phyloP scores from a whole-genome alignment of 2,888 invertebrate genomes.

The Ichneumoninae sp. region DNA sequence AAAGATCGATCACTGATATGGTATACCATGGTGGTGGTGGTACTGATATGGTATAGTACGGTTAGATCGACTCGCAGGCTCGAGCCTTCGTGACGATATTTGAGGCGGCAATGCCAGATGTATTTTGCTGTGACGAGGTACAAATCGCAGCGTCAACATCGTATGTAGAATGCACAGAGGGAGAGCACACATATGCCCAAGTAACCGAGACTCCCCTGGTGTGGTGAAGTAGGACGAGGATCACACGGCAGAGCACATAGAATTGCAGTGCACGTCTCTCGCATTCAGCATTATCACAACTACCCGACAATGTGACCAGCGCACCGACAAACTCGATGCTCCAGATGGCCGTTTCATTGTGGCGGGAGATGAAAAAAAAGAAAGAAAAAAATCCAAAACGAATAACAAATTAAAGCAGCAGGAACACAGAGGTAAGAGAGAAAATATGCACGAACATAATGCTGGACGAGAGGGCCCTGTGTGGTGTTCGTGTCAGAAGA shows the following conservation, averaged over 20 bases:
- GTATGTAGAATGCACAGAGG: not conserved
- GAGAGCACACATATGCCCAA: not conserved
- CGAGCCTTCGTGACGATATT: conserved; percentile 41
- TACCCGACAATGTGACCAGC: conserved; percentile 37
- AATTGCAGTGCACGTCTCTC: conserved; percentile 40
- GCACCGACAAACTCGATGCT: conserved; percentile 36
- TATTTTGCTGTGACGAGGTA: conserved; percentile 34
- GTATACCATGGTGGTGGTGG: too few species aligned
- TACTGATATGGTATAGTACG: conserved; percentile 1
- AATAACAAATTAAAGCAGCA: not conserved
- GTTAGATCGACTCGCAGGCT: not conserved
- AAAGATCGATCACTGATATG: conserved; percentile 10
- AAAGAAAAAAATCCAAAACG: conserved; percentile 3
- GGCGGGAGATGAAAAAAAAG: not conserved
- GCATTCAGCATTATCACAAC: conserved; percentile 46
- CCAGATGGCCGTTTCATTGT: conserved; percentile 42
- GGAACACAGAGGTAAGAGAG: not conserved
- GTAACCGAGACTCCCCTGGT: not conserved
- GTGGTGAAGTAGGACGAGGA: not conserved
- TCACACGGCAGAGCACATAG: conserved; percentile 21
- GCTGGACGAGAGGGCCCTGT: not conserved
- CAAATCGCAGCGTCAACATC: conserved; percentile 44
- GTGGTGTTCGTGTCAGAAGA: not conserved
- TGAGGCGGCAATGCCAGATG: conserved; percentile 44
- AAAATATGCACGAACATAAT: conserved; percentile 1